Percentiles rank a stretch among this genome's conserved stretches.
Evolutionary conservation across 2,888 invertebrate genomes (phyloP).

Genomic region (Polylopha cassiicola): DNA sequence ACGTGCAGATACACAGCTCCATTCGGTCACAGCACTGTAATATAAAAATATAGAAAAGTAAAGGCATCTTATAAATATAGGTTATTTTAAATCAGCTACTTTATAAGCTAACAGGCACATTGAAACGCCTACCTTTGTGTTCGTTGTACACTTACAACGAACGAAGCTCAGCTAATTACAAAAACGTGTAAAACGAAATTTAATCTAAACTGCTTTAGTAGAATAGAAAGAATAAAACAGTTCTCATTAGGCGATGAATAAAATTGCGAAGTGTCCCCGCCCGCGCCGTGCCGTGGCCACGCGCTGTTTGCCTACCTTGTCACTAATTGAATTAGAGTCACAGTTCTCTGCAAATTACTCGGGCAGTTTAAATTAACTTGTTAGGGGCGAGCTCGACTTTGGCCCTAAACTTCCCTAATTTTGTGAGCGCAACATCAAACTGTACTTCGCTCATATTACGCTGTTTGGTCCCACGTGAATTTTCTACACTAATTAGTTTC

Average conservation of each 20-base stretch:
- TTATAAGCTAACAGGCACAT: not conserved
- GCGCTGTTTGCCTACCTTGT: conserved; percentile 63
- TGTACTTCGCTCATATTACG: conserved; percentile 69
- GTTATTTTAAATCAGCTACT: not conserved
- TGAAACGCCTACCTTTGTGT: not conserved
- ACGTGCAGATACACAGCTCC: conserved; percentile 12
- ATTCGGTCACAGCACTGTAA: not conserved
- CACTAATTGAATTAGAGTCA: conserved; percentile 73
- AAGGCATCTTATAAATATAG: not conserved
- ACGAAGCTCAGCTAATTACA: conserved; percentile 11
- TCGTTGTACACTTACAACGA: not conserved
- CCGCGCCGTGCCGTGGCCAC: conserved; percentile 28
- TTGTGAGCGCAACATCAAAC: conserved; percentile 74
- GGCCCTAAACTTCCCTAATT: conserved; percentile 74
- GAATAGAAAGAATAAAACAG: conserved; percentile 11
- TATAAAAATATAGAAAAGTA: not conserved
- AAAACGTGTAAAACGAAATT: conserved; percentile 9
- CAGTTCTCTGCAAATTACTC: conserved; percentile 67
- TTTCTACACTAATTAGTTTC: conserved; percentile 73
- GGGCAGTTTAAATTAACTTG: conserved; percentile 75
- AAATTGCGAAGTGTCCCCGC: conserved; percentile 9
- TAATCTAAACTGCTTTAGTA: conserved; percentile 10
- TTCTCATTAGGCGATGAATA: conserved; percentile 14
- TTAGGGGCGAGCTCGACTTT: conserved; percentile 64
- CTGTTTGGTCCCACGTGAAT: conserved; percentile 73